A percentile compares a stretch with the other conserved stretches of the same genome.
These are phyloP conservation scores for Tauraco hartlaubi DNA, from an alignment of 2,797 vertebrate genomes.

Conservation along the genomic window DNA sequence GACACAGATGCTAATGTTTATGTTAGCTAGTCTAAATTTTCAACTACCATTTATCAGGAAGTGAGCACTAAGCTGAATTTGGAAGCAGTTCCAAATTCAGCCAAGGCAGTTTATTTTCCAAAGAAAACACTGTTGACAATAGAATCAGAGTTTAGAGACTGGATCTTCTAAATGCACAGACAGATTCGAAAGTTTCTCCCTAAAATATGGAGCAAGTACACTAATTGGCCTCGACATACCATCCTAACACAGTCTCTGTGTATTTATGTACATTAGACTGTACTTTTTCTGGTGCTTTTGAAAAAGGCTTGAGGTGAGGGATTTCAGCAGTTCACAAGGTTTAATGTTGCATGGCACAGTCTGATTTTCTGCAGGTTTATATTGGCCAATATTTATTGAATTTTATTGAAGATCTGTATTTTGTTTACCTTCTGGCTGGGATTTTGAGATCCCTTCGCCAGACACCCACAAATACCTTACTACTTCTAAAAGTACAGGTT, in stretches of 20 bases:
- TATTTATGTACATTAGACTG: constrained; percentile 16
- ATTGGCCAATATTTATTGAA: constrained; percentile 67
- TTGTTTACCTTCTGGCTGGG: constrained; percentile 77
- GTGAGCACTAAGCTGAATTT: background rate
- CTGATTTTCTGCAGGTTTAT: constrained; percentile 58
- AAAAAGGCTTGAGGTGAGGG: constrained; percentile 24
- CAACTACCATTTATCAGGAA: constrained; percentile 4
- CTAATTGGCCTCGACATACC: background rate
- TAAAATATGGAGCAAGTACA: background rate
- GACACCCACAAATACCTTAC: constrained; percentile 62
- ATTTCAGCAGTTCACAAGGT: constrained; percentile 61
- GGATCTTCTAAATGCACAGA: background rate
- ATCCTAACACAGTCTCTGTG: background rate
- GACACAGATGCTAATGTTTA: constrained; percentile 27
- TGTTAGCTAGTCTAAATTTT: constrained; percentile 10
- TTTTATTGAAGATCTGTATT: constrained; percentile 69
- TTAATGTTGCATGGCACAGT: constrained; percentile 64
- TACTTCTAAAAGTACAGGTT: constrained; percentile 63
- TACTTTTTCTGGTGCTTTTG: constrained; percentile 33
- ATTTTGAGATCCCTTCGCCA: constrained; percentile 66
- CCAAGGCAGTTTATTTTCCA: constrained; percentile 27
- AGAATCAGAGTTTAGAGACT: background rate
- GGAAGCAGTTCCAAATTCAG: constrained; percentile 9
- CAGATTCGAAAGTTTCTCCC: background rate
- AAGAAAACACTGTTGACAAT: constrained; percentile 38